Base-by-base conservation (phyloP, 2,888 invertebrate species). In the Arge pagana region DNA sequence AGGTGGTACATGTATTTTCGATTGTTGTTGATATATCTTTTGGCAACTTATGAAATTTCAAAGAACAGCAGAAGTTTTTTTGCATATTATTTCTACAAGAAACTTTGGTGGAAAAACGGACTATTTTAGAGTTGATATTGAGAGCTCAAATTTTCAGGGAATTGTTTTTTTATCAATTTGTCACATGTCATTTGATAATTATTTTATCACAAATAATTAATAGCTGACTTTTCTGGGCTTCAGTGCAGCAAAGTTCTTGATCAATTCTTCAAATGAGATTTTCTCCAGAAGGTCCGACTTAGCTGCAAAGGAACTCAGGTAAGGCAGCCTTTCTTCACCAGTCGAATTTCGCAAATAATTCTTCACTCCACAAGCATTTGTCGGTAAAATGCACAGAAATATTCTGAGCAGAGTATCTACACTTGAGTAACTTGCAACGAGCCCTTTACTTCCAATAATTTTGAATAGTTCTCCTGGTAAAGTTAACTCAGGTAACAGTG, bases 311-410 rank as follows among this genome's bases (percentile, higher is more conserved):
- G 39, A 39, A 23, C 13, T 39, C 13, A 39, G 10, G 13, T 23
- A 13, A 23, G 39, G 15, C 4, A 39, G 24, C 24, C 24, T 23
- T 24, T 39, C 13, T 15, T 39, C 24, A 39, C 23, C 23, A 11
- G 15, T 23, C 23, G 39, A 39, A 15, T 39, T 39, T 13, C 39
- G 23, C 39, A 39, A 24, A 24, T 39, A 23, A 23, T 24, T 39
- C 15, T 23, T 24, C 6, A 24, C 39, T 6, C 23, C 24, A 11
- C 39, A 24, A 39, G 24, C 39, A 39, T 39, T 23, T 39, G 39
- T 23, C 4, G 24, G 24, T 39, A 24, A 13, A 23, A 39, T 24
- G 24, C 23, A 39, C 24, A 15, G 11, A 24, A 39, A 39, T 39
- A 39, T 23, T 13, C 23, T 4, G 39, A 39, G 23, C 7, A 39